Percentiles rank a stretch among this genome's conserved stretches.
phyloP scores from a whole-genome alignment of 2,113 vertebrate species.

The Naja naja region DNA sequence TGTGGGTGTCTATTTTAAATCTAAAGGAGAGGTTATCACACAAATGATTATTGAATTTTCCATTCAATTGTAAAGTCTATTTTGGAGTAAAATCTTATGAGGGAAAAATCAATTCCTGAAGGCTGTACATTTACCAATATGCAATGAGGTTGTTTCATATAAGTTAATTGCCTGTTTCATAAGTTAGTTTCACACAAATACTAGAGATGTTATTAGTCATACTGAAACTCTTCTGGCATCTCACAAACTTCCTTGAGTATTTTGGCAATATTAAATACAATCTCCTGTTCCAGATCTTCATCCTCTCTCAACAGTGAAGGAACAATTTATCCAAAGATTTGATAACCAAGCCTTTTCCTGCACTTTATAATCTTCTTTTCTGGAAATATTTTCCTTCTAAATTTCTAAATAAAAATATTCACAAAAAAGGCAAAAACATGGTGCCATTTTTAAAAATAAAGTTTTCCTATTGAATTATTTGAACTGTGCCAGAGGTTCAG shows the following conservation, averaged over 20 bases:
- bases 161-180: constrained; percentile 39
- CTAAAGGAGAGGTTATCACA: constrained; percentile 6
- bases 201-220: neutral
- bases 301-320: neutral
- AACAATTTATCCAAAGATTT: neutral
- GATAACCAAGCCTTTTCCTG: too few relatives aligned
- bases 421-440: neutral
- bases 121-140: constrained; percentile 1
- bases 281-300: neutral
- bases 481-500: neutral
- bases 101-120: neutral
- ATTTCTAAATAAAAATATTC: neutral
- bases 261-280: neutral
- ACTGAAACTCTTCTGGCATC: neutral
- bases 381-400: neutral
- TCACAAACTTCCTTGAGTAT: neutral
- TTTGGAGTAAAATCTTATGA: neutral
- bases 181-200: neutral
- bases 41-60: constrained; percentile 37
- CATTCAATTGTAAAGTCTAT: constrained; percentile 26
- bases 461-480: neutral
- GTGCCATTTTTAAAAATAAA: neutral
- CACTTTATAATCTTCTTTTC: neutral
- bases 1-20: neutral
- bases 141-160: constrained; percentile 28